Conservation (phyloP, 2,888 invertebrate genomes). For the Limenitis arthemis region DNA sequence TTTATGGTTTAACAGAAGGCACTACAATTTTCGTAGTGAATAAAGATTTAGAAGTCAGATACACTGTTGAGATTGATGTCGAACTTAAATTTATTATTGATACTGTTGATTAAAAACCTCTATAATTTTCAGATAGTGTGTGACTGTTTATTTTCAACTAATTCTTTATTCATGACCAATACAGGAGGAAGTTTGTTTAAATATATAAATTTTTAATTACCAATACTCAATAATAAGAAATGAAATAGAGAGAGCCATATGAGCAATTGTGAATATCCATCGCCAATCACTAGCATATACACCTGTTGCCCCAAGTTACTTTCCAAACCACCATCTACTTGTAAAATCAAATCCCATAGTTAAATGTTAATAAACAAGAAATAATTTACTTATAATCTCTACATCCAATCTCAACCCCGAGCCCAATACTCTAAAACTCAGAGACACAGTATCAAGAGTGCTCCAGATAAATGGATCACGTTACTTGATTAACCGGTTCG, state of each 20-base stretch:
- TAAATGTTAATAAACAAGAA: conserved; percentile 10
- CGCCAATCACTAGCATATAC: too few relatives aligned
- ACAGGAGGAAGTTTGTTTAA: too few relatives aligned
- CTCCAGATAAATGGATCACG: conserved; percentile 71
- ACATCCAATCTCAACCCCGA: conserved; percentile 45
- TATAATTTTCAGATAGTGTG: too few relatives aligned
- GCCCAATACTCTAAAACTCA: conserved; percentile 66
- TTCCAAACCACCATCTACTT: conserved; percentile 7
- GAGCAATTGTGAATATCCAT: too few relatives aligned
- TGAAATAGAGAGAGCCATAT: too few relatives aligned
- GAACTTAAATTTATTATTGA: background rate
- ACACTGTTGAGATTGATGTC: background rate
- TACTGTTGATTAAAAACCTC: too few relatives aligned
- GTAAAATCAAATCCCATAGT: conserved; percentile 8
- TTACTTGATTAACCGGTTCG: conserved; percentile 70
- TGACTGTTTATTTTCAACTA: too few relatives aligned
- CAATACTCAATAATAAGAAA: too few relatives aligned
- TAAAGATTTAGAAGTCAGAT: conserved; percentile 13
- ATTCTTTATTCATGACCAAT: too few relatives aligned
- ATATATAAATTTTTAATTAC: too few relatives aligned
- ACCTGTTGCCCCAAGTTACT: background rate
- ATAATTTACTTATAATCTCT: conserved; percentile 27
- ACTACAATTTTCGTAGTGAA: conserved; percentile 19
- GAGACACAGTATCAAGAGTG: conserved; percentile 63
- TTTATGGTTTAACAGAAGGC: conserved; percentile 18